Percentiles rank a stretch among this genome's conserved stretches.
Evolutionary conservation across 2,888 invertebrate species (phyloP).

Genomic region (Pyrrhia umbra): DNA sequence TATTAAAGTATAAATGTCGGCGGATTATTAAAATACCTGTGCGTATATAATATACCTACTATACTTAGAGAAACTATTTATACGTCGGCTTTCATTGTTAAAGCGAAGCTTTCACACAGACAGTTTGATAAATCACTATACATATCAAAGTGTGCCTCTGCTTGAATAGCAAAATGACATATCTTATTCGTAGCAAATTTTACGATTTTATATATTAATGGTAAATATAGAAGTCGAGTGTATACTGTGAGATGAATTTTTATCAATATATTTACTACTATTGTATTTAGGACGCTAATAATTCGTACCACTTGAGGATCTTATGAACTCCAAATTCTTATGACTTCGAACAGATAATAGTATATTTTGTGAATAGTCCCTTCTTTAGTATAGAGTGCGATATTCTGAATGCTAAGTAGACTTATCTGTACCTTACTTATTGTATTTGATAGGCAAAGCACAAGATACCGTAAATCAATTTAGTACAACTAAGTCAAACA

Average conservation of each 20-base stretch:
- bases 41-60: slow-evolving; percentile 67
- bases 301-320: slow-evolving; percentile 86
- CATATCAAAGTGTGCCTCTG: slow-evolving; percentile 90
- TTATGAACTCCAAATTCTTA: slow-evolving; percentile 90
- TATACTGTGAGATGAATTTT: slow-evolving; percentile 86
- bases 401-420: slow-evolving; percentile 75
- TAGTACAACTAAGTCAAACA: slow-evolving; percentile 49
- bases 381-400: slow-evolving; percentile 80
- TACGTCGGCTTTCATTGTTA: slow-evolving; percentile 83
- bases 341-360: slow-evolving; percentile 87
- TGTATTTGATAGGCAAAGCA: slow-evolving; percentile 58
- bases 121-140: slow-evolving; percentile 80
- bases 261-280: slow-evolving; percentile 85
- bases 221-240: slow-evolving; percentile 77
- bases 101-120: slow-evolving; percentile 83
- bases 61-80: slow-evolving; percentile 65
- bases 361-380: slow-evolving; percentile 87
- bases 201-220: slow-evolving; percentile 84
- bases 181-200: slow-evolving; percentile 86
- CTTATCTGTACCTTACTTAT: slow-evolving; percentile 72
- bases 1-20: slow-evolving; percentile 60
- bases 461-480: slow-evolving; percentile 48
- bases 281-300: slow-evolving; percentile 85
- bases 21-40: slow-evolving; percentile 65
- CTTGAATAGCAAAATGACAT: slow-evolving; percentile 88